A percentile compares a stretch with the other conserved stretches of the same genome.
Conservation (phyloP, 2,888 invertebrate species). For the Drosophila stalkeri region DNA sequence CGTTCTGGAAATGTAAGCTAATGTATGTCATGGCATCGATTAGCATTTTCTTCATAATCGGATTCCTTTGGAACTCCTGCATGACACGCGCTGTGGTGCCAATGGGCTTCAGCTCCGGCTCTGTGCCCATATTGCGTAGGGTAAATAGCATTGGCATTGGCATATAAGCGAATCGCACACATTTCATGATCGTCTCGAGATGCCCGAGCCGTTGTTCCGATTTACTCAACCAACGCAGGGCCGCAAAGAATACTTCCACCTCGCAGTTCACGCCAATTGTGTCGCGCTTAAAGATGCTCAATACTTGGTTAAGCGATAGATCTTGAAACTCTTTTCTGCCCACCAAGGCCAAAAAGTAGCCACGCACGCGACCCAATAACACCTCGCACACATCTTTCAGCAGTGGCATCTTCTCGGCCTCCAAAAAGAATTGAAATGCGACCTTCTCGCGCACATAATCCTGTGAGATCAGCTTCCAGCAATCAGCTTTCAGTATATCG, state of each 20-base stretch:
- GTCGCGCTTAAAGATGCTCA: constrained; percentile 16
- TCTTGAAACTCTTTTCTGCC: constrained; percentile 18
- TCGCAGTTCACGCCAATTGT: constrained; percentile 50
- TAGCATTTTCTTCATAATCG: not conserved
- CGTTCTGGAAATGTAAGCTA: constrained; percentile 13
- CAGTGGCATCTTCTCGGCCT: not conserved
- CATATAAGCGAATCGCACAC: constrained; percentile 40
- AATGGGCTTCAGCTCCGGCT: not conserved
- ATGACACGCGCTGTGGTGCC: constrained; percentile 24
- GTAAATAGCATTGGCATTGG: constrained; percentile 32
- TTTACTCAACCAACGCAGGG: constrained; percentile 37
- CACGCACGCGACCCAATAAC: constrained; percentile 29
- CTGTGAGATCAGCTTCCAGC: constrained; percentile 15
- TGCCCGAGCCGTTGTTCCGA: constrained; percentile 5
- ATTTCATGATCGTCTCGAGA: constrained; percentile 24
- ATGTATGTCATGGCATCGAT: constrained; percentile 31
- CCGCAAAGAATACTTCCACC: constrained; percentile 46
- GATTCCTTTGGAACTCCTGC: constrained; percentile 18
- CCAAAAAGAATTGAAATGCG: constrained; percentile 24
- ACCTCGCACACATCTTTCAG: constrained; percentile 3
- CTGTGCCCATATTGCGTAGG: not conserved
- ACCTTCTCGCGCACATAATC: constrained; percentile 23
- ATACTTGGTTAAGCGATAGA: not conserved
- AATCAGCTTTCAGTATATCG: not conserved
- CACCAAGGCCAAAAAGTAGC: constrained; percentile 42